A percentile compares a stretch with the other conserved stretches of the same genome.
phyloP scores from a whole-genome alignment of 2,113 vertebrate species.

The Eira barbara region DNA sequence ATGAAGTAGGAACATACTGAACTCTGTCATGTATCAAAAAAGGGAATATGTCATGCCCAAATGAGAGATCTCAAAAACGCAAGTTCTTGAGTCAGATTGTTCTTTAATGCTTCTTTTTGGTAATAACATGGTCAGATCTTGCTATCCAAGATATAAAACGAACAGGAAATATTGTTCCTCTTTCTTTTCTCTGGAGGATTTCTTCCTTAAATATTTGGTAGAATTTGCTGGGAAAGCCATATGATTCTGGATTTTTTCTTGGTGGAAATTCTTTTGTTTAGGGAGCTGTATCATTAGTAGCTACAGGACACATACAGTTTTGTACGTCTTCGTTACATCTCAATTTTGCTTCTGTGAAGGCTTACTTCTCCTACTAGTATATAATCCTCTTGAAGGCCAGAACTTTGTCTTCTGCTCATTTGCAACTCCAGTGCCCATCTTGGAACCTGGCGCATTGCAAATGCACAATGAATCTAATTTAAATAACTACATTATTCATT shows the following conservation, averaged over 20 bases:
- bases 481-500: conserved; percentile 13
- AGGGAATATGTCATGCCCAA: background rate
- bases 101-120: background rate
- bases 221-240: background rate
- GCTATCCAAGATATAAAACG: background rate
- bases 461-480: conserved; percentile 3
- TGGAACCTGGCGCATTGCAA: background rate
- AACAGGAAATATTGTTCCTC: background rate
- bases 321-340: background rate
- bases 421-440: background rate
- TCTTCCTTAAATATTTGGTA: background rate
- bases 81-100: background rate
- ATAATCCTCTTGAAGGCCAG: background rate
- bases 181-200: background rate
- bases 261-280: background rate
- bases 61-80: background rate
- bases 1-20: background rate
- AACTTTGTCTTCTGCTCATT: background rate
- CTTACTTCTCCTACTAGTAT: background rate
- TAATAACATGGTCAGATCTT: background rate
- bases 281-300: background rate
- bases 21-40: background rate
- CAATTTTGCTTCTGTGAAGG: background rate
- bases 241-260: background rate
- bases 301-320: background rate